phyloP scores from a whole-genome alignment of 2,113 vertebrate genomes.

The Grantiella picta region DNA sequence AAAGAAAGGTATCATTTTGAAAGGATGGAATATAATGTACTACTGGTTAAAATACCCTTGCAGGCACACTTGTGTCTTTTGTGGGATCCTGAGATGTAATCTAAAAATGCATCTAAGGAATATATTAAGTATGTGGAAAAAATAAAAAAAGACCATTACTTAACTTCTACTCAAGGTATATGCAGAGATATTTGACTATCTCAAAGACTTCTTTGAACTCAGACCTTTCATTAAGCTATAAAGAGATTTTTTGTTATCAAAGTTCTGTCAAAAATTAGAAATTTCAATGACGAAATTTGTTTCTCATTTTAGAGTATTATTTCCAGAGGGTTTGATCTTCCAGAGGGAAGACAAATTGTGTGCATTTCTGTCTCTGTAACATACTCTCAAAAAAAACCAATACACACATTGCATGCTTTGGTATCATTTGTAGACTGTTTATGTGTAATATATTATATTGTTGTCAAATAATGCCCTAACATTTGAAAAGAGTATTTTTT shows the following conservation, averaged over 20 bases:
- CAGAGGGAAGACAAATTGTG: background rate
- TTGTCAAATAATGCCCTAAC: background rate
- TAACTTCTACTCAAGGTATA: background rate
- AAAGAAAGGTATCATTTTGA: constrained; percentile 28
- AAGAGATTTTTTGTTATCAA: background rate
- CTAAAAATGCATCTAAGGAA: background rate
- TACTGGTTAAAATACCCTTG: background rate
- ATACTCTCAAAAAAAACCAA: background rate
- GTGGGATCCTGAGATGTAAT: background rate
- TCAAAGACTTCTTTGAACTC: background rate
- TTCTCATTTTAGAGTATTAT: background rate
- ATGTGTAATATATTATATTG: background rate
- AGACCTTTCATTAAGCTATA: background rate
- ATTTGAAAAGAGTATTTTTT: background rate
- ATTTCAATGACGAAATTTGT: background rate
- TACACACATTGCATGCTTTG: background rate
- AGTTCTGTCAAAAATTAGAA: background rate
- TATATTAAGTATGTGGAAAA: background rate
- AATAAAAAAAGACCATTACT: background rate
- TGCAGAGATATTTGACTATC: background rate
- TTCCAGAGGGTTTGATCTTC: background rate
- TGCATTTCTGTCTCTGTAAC: background rate
- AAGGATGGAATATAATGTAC: background rate
- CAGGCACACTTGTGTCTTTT: background rate
- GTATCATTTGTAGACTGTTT: background rate